Evolutionary conservation across 2,797 vertebrate genomes (phyloP), one percentile per base, ranked within the genome.

Genomic region (Odontamblyopus lacepedii): DNA sequence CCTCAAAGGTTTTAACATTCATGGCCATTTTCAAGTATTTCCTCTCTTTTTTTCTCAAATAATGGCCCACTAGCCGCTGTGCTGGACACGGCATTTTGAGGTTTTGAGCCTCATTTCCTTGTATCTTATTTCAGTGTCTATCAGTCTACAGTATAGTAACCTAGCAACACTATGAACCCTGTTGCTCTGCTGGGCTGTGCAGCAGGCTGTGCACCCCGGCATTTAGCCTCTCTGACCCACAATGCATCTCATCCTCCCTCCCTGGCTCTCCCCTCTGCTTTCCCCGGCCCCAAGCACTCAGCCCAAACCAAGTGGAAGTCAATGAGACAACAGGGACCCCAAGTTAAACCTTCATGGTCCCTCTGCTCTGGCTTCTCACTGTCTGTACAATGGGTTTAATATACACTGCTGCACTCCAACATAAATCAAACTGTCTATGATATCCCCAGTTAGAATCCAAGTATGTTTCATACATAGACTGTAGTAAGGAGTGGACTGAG

Each of bases 211-310:
- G 70, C 11, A 15, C 56, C 73, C 78, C 55, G 38, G 75, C 80
- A 75, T 85, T 88, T 89, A 84, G 80, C 81, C 80, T 74, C 73
- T 80, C 63, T 84, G 87, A 87, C 82, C 79, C 70, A 61, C 23
- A 87, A 75, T 77, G 71, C 74, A 60, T 76, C 64, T 77, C 61
- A 75, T 83, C 65, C 72, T 82, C 76, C 73, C 5, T 0, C 75
- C 50, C 73, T 78, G 78, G 75, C 78, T 81, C 73, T 63, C 63
- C 56, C 71, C 69, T 71, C 63, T 57, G 71, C 73, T 78, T 70
- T 77, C 16, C 67, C 63, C 75, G 82, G 77, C 73, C 71, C 61
- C 78, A 63, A 79, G 73, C 56, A 30, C 75, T 88, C 64, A 83
- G 75, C 69, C 0, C 27, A 77, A 79, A 78, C 77, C 64, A 72